Base-by-base conservation (phyloP, 2,797 vertebrate genomes). In the Semotilus atromaculatus region DNA sequence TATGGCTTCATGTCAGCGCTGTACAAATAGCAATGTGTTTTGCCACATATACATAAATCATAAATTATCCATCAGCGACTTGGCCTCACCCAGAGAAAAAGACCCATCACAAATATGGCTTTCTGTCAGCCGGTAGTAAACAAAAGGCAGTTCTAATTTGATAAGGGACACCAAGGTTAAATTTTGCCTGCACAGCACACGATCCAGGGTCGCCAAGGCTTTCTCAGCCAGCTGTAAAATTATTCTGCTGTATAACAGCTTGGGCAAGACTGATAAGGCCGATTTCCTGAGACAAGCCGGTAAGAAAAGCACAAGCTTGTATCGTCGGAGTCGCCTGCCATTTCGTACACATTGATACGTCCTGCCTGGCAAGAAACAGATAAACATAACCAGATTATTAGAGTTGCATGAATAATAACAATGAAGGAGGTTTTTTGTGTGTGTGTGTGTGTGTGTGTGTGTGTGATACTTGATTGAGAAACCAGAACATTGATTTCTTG, bases 71-170 rank as follows among this genome's bases (percentile, higher is more conserved):
- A 75, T 76, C 85, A 85, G 51, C 19, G 6, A 51, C 43, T 81
- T 79, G 66, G 64, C 58, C 82, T 78, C 72, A 55, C 83, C 55
- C n/a, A 45, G 55, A 81, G 72, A 72, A 75, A 72, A 83, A 70
- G 31, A 14, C 75, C 75, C n/a, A 21, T 79, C 67, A 80, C 26
- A 51, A 80, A 86, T 77, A 81, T 55, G 31, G 31, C 64, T 76
- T 83, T 84, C 45, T 58, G 80, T 85, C 79, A 80, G 82, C 82
- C 53, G 75, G 34, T 73, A 23, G 80, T 79, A 86, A 88, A 86
- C 86, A 89, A 88, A 81, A 71, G 80, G 64, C 79, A 70, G 70
- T 80, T 85, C 79, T 86, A 83, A 88, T 88, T 85, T 88, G 85
- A 81, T 81, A 77, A 85, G 80, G 83, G 76, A 85, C 82, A 76